Percentiles rank a stretch among this genome's conserved stretches.
These are phyloP conservation scores for Dunckerocampus dactyliophorus DNA, from an alignment of 2,113 vertebrate species.

Conservation along the genomic window DNA sequence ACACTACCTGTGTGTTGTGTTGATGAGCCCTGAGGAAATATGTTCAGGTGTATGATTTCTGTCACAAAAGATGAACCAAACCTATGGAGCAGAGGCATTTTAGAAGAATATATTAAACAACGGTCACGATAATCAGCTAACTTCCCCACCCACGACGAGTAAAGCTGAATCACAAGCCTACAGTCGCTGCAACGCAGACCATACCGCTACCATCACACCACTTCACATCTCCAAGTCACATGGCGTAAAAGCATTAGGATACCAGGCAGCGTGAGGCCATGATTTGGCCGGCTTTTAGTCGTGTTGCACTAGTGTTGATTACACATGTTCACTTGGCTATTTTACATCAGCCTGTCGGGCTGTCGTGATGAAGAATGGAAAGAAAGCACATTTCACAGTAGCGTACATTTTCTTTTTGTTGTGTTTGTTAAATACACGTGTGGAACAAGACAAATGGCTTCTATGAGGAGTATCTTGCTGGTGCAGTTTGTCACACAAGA, in stretches of 20 bases:
- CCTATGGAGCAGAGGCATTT: constrained; percentile 37
- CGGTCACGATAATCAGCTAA: constrained; percentile 44
- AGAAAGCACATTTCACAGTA: constrained; percentile 71
- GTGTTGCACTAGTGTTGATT: constrained; percentile 31
- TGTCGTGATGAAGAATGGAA: constrained; percentile 53
- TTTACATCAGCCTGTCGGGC: constrained; percentile 40
- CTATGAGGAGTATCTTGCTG: constrained; percentile 54
- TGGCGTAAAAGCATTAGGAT: constrained; percentile 39
- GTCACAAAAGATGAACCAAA: constrained; percentile 37
- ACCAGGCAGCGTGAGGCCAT: constrained; percentile 32
- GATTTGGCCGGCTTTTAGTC: constrained; percentile 15
- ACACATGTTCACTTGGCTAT: constrained; percentile 36
- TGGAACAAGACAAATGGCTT: constrained; percentile 66
- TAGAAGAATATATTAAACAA: constrained; percentile 44
- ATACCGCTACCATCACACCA: constrained; percentile 53
- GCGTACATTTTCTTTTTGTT: constrained; percentile 61
- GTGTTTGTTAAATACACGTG: constrained; percentile 67
- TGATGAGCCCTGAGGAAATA: constrained; percentile 67
- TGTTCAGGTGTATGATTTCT: constrained; percentile 38
- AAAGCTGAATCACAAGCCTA: constrained; percentile 59
- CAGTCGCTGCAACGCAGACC: constrained; percentile 35
- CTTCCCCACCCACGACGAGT: constrained; percentile 40
- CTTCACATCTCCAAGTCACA: constrained; percentile 55
- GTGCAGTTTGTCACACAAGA: constrained; percentile 49
- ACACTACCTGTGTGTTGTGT: constrained; percentile 21